Evolutionary conservation across 2,113 vertebrate species (phyloP), one percentile per base, ranked within the genome.

Genomic region (Sander lucioperca): DNA sequence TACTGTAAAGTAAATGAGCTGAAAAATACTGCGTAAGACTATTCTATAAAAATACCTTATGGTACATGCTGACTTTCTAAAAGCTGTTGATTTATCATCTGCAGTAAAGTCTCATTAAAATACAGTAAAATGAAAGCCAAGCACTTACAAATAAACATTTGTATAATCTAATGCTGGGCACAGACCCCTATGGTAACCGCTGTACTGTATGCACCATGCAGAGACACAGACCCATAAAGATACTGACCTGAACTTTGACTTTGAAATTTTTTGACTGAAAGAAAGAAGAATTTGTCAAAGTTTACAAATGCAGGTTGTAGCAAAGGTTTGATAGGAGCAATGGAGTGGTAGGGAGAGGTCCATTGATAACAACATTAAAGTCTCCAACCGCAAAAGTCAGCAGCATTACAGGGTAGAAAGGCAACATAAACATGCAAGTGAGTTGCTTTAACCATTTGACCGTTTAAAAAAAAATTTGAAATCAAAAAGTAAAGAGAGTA

Each of bases 231-330:
- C n/a, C 45, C 54, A 73, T 21, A 89, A 19, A 88, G 81, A 91
- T 91, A 98, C 98, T 97, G 83, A 99, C 98, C 98, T 99, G 97
- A 97, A 98, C 91, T 98, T 99, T 92, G 98, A 99, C 95, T 99
- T 99, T 66, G 97, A 97, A 93, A 99, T 98, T 92, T 97, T 97
- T 94, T 97, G 97, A 96, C 98, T 99, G 94, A 84, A 97, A 97
- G 76, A 88, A 53, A 88, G 72, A 89, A 59, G 77, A 86, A 87
- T n/a, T 68, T 50, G 54, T 88, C 61, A 84, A 78, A 86, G 50
- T 77, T 86, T 72, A 70, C 0, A 74, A 66, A 68, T 63, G 23
- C 23, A 79, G 23, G 5, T 47, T 64, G 51, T 7, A 74, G 50
- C 50, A 76, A 57, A 56, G 25, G 7, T 58, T 36, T 61, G 59